phyloP scores from a whole-genome alignment of 64 coral and sea anemone genomes.

The Porites lutea region DNA sequence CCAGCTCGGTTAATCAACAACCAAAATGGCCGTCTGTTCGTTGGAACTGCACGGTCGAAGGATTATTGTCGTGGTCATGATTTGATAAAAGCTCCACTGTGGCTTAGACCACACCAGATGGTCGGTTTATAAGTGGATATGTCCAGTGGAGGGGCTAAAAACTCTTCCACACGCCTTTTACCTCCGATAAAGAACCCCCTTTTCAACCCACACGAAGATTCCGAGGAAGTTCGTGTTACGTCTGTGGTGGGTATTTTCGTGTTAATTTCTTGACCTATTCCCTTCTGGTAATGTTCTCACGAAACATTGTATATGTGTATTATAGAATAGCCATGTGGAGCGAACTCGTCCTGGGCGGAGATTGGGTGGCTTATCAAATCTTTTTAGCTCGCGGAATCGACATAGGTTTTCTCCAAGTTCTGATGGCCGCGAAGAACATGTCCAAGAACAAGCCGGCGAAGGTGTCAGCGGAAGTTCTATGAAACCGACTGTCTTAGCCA shows the following conservation, averaged over 20 bases:
- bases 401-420: slow-evolving; percentile 11
- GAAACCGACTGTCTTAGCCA: background rate
- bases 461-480: background rate
- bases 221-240: slow-evolving; percentile 81
- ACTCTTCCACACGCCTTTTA: slow-evolving; percentile 74
- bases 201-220: slow-evolving; percentile 84
- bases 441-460: background rate
- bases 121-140: slow-evolving; percentile 38
- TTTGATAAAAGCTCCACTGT: background rate
- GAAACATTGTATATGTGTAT: background rate
- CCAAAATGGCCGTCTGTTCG: slow-evolving; percentile 21
- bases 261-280: slow-evolving; percentile 15
- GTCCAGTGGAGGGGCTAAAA: slow-evolving; percentile 76
- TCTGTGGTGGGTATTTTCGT: slow-evolving; percentile 66
- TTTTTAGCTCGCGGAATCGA: slow-evolving; percentile 81
- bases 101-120: background rate
- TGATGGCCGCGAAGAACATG: slow-evolving; percentile 7
- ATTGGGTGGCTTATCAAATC: slow-evolving; percentile 72
- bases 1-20: background rate
- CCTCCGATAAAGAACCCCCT: slow-evolving; percentile 94
- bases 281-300: background rate
- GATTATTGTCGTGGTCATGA: background rate
- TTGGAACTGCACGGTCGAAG: background rate
- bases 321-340: slow-evolving; percentile 76
- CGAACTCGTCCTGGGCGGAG: slow-evolving; percentile 63